Evolutionary conservation across 2,888 invertebrate genomes (phyloP), one percentile per base, ranked within the genome.

Genomic region (Calameuta pallipes): DNA sequence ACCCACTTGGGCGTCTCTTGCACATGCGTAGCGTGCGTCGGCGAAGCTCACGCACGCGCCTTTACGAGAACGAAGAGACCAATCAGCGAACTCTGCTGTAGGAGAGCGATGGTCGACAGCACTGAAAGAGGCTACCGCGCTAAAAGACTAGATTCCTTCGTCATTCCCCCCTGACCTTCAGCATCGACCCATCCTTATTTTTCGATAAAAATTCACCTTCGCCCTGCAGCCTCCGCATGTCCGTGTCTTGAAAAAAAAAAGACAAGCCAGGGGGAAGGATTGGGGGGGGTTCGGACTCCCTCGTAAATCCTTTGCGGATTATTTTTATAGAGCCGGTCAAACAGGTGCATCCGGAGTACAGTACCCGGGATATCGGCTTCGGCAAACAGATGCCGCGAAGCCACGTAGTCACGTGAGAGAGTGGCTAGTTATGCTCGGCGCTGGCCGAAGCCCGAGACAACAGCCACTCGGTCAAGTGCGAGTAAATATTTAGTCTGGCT

Each of bases 1-100:
- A 88, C 88, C 87, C 88, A 87, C 85, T 88, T 88, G 86, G 87
- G 88, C 88, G 88, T 88, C 86, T 86, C 87, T 78, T 82, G 77
- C 83, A 79, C 80, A 75, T 75, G 76, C 74, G 31, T 37, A 69
- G 71, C 69, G 75, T 73, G 82, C 76, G 78, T 78, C 81, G 78
- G 83, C 79, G 33, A 70, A 76, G 80, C 79, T 85, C 86, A 85
- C 85, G 84, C 81, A 76, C 77, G 75, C 73, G 78, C 80, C 81
- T 33, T 77, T 80, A 70, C 75, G 74, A 73, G 77, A 74, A 30
- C 69, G 73, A 75, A 77, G 78, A 79, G 80, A 79, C 75, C 73
- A 82, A 83, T 34, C 41, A 34, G 79, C 76, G 75, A 79, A 77
- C 74, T 77, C 80, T 56, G 41, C 75, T 4, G n/a, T 11, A 2